phyloP scores from a whole-genome alignment of 2,113 vertebrate species.

The Prunella fulvescens region DNA sequence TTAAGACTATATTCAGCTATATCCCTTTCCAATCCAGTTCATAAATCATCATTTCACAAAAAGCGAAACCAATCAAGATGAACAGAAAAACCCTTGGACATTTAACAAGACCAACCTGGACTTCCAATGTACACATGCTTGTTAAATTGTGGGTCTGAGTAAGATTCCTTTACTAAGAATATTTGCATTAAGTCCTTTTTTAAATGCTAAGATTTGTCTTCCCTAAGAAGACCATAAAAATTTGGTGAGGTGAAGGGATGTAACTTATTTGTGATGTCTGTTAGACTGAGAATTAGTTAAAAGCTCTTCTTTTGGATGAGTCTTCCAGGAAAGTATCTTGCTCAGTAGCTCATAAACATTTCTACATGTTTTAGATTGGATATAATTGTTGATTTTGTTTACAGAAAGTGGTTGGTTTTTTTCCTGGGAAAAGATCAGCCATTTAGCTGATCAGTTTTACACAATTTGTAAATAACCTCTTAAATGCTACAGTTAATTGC shows the following conservation, averaged over 20 bases:
- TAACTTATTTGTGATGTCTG: not conserved
- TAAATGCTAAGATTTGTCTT: not conserved
- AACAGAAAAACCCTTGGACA: not conserved
- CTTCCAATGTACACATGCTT: accelerated
- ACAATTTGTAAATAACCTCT: not conserved
- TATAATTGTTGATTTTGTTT: not conserved
- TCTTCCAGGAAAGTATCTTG: not conserved
- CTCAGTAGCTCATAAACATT: not conserved
- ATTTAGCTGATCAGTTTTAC: not conserved
- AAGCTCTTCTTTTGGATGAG: not conserved
- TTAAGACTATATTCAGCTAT: not conserved
- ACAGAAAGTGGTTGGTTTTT: not conserved
- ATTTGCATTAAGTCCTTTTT: not conserved
- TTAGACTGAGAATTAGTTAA: not conserved
- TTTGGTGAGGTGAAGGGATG: not conserved
- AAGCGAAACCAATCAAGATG: not conserved
- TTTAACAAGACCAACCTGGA: not conserved
- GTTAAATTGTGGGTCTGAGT: not conserved
- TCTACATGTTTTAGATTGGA: not conserved
- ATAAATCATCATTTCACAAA: not conserved
- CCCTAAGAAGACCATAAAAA: not conserved
- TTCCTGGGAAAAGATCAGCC: not conserved
- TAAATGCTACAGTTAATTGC: not conserved
- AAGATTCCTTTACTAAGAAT: not conserved
- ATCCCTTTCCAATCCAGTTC: not conserved